A percentile compares a stretch with the other conserved stretches of the same genome.
These are phyloP conservation scores for Ellobius talpinus DNA, from an alignment of 2,113 vertebrate species.

Conservation along the genomic window DNA sequence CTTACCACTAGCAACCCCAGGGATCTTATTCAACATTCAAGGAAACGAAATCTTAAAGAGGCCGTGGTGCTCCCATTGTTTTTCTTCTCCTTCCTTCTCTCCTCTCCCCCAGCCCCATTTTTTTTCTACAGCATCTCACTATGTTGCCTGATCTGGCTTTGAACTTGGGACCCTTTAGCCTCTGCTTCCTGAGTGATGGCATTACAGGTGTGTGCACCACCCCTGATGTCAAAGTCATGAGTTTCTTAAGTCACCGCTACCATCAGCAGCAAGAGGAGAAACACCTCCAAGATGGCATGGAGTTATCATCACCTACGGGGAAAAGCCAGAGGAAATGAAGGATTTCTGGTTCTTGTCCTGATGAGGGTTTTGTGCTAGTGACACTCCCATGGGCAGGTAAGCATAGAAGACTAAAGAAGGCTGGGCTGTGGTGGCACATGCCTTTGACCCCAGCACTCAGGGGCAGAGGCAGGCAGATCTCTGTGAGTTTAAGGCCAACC, in stretches of 20 bases:
- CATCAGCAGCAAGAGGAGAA: neutral
- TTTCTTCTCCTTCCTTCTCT: neutral
- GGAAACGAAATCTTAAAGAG: neutral
- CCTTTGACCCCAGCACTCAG: too few species aligned
- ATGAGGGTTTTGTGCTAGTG: neutral
- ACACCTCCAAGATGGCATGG: neutral
- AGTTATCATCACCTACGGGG: neutral
- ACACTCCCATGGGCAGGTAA: neutral
- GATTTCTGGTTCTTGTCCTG: neutral
- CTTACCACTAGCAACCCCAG: neutral
- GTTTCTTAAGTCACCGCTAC: neutral
- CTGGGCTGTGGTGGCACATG: too few species aligned
- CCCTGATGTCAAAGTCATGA: neutral
- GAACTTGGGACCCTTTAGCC: too few species aligned
- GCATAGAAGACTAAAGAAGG: neutral
- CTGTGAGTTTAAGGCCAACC: too few species aligned
- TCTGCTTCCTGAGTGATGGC: neutral
- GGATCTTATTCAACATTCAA: conserved; percentile 30
- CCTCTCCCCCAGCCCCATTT: neutral
- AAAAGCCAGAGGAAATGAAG: neutral
- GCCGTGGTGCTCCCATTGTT: neutral
- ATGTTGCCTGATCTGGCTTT: neutral
- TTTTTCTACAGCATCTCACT: neutral
- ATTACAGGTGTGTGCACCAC: neutral
- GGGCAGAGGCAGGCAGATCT: too few species aligned